Evolutionary conservation across 2,797 vertebrate genomes (phyloP).

Genomic region (Astyanax mexicanus): DNA sequence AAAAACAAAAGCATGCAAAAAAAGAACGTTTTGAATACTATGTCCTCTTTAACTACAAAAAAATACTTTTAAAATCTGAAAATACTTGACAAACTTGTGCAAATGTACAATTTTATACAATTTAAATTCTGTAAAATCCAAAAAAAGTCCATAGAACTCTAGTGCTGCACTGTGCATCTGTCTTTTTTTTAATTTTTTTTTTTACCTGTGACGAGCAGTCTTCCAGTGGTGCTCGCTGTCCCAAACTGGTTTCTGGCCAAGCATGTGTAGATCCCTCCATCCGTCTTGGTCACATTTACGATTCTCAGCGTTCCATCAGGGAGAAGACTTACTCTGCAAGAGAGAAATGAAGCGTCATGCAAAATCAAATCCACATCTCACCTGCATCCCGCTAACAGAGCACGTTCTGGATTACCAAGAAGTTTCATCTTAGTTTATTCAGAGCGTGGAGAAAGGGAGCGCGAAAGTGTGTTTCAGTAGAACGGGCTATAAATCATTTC

Average conservation of each 20-base stretch:
- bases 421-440: conserved; percentile 45
- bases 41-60: too few species aligned
- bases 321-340: conserved; percentile 82
- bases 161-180: neutral
- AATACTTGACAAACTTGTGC: too few species aligned
- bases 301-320: conserved; percentile 88
- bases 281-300: conserved; percentile 88
- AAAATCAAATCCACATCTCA: conserved; percentile 42
- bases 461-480: conserved; percentile 37
- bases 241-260: conserved; percentile 93
- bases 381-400: conserved; percentile 25
- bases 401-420: conserved; percentile 19
- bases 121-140: neutral
- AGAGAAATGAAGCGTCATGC: conserved; percentile 44
- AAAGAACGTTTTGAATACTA: too few species aligned
- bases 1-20: too few species aligned
- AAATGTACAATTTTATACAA: neutral
- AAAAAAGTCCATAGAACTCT: neutral
- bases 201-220: conserved; percentile 88
- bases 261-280: conserved; percentile 90
- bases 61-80: too few species aligned
- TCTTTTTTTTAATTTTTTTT: too few species aligned
- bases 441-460: conserved; percentile 14
- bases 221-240: conserved; percentile 87
- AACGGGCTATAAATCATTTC: conserved; percentile 45